Percentiles rank a stretch among this genome's conserved stretches.
Evolutionary conservation across 2,113 vertebrate genomes (phyloP).

Genomic region (Muntiacus muntjak): DNA sequence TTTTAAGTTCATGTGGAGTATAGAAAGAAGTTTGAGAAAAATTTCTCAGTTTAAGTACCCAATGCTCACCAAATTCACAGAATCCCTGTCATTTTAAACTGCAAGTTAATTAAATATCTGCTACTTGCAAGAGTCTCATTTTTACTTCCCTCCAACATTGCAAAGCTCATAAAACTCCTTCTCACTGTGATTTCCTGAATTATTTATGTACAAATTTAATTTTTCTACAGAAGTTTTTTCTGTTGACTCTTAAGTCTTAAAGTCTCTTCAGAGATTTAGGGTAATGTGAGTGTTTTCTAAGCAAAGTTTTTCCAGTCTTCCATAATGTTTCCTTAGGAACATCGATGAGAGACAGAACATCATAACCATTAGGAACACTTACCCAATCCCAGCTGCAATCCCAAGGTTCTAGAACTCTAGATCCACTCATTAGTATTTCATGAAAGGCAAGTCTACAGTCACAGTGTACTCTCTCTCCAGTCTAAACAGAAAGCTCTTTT

Average conservation of each 20-base stretch:
- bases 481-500: not conserved
- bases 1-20: not conserved
- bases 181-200: not conserved
- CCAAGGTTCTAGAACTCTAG: not conserved
- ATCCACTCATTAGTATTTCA: not conserved
- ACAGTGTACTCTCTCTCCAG: not conserved
- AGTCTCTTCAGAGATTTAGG: not conserved
- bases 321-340: not conserved
- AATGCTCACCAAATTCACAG: constrained; percentile 2
- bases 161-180: not conserved
- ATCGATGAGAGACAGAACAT: not conserved
- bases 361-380: not conserved
- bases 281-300: not conserved
- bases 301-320: not conserved
- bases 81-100: not conserved
- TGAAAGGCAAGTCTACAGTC: not conserved
- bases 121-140: not conserved
- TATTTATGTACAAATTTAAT: not conserved
- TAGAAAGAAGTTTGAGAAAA: not conserved
- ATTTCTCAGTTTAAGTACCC: not conserved
- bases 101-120: constrained; percentile 33
- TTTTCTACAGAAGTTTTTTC: not conserved
- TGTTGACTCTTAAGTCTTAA: not conserved
- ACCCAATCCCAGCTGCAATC: fast-evolving
- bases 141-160: not conserved